phyloP scores from a whole-genome alignment of 2,797 vertebrate genomes.

The Salmo trutta region DNA sequence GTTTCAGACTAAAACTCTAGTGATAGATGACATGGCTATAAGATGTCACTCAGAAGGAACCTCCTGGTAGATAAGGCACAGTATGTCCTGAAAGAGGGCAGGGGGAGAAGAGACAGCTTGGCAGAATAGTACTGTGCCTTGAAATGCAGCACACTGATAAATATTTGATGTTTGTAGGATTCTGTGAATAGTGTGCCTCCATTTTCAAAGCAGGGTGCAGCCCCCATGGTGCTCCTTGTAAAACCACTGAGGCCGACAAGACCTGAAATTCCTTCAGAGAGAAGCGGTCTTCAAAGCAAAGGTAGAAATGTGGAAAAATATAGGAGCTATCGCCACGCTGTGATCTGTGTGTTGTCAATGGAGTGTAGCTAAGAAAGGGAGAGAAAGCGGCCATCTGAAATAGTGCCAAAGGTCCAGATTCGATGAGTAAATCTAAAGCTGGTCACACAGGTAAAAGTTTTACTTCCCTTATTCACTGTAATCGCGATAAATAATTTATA shows the following conservation, averaged over 20 bases:
- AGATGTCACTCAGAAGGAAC: not conserved
- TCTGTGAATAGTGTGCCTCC: constrained; percentile 33
- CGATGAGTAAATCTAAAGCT: not conserved
- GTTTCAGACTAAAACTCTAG: not conserved
- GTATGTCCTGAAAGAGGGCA: not conserved
- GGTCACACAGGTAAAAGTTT: not conserved
- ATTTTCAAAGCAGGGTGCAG: constrained; percentile 10
- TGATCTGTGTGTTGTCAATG: not conserved
- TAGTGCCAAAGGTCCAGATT: not conserved
- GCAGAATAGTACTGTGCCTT: constrained; percentile 11
- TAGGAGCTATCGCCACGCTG: not conserved
- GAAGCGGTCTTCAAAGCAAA: not conserved
- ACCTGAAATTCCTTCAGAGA: constrained; percentile 1
- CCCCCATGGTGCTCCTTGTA: not conserved
- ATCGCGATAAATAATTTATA: not conserved
- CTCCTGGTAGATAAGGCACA: not conserved
- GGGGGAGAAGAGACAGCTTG: not conserved
- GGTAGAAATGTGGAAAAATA: not conserved
- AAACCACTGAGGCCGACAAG: not conserved
- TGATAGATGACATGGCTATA: not conserved
- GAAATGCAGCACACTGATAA: constrained; percentile 32
- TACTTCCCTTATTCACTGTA: not conserved
- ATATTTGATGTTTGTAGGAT: constrained; percentile 41
- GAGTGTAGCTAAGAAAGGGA: not conserved
- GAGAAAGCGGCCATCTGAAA: not conserved